Conservation (phyloP, 2,888 invertebrate genomes). For the Idaea biselata region DNA sequence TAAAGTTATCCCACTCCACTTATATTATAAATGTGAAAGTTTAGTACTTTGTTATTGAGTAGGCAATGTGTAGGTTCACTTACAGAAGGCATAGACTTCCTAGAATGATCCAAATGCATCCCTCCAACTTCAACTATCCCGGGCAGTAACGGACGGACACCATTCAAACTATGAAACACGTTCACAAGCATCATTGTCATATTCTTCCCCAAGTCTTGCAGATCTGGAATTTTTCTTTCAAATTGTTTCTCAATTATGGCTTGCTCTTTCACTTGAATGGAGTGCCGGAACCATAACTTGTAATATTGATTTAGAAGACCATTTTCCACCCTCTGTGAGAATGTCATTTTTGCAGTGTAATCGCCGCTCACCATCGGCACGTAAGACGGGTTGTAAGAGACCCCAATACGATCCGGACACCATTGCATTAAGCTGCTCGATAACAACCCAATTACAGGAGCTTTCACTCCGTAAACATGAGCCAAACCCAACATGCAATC, state of each 20-base stretch:
- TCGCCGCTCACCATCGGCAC: conserved; percentile 77
- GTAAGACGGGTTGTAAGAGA: conserved; percentile 74
- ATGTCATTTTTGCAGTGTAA: conserved; percentile 70
- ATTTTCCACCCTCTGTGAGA: conserved; percentile 71
- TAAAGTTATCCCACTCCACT: too few relatives aligned
- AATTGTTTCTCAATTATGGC: conserved; percentile 65
- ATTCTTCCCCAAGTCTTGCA: conserved; percentile 75
- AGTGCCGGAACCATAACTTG: conserved; percentile 56
- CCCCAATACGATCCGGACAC: conserved; percentile 66
- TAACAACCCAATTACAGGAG: conserved; percentile 77
- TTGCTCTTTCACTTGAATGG: conserved; percentile 57
- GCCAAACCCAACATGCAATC: conserved; percentile 71
- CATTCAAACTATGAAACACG: conserved; percentile 81
- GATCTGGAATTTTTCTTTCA: conserved; percentile 69
- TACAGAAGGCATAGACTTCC: conserved; percentile 68
- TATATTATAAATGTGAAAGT: too few relatives aligned
- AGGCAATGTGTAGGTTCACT: conserved; percentile 28
- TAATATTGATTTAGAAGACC: conserved; percentile 47
- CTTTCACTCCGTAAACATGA: conserved; percentile 61
- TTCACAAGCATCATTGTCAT: conserved; percentile 80
- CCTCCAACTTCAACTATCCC: conserved; percentile 84
- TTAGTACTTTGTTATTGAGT: not conserved
- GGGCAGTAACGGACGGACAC: conserved; percentile 77
- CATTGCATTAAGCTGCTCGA: conserved; percentile 62
- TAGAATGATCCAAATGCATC: conserved; percentile 72